Base-by-base conservation (phyloP, 1,140 invertebrate species). In the Euwallacea fornicatus region DNA sequence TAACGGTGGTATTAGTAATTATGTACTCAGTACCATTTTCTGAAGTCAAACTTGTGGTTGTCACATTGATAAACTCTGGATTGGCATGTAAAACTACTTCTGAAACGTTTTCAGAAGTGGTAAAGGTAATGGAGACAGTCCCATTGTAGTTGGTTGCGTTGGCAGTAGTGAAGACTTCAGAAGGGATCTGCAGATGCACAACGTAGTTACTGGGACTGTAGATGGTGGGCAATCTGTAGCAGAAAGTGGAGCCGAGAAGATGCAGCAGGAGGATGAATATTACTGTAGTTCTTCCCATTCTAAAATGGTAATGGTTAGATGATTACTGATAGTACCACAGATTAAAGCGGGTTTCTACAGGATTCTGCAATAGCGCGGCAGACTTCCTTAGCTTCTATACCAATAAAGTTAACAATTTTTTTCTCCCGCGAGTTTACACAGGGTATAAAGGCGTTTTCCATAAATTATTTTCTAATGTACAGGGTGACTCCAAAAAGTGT, bases 21-120 rank as follows among this genome's bases (percentile, higher is more conserved):
- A 7, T 65, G 7, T 43, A 4, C 13, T 7, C 15, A 21, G 33
- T 21, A 10, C 10, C n/a, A 15, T 53, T 61, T 47, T 7, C 9
- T 16, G 11, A 10, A 56, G 7, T 41, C 7, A 72, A 8, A 33
- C 6, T 54, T 33, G 47, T 13, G 10, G 47, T 6, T 42, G 46
- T 62, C 3, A 67, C 15, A 15, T 41, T 62, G 7, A 72, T 50
- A 42, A 63, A 64, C 9, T 9, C 41, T 7, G 66, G 42, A 47
- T 65, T 73, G 53, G 59, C 53, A 56, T 73, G 71, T 10, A 73
- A 54, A 13, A 62, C 50, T 0, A 73, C 54, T 58, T 63, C 44
- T 11, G 6, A 42, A 2, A 59, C 64, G 55, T 56, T 56, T 46
- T 62, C 59, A 2, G n/a, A 42, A n/a, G 44, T 11, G 8, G 50